A percentile compares a stretch with the other conserved stretches of the same genome.
Evolutionary conservation across 2,797 vertebrate species (phyloP).

Genomic region (Kryptopterus vitreolus): DNA sequence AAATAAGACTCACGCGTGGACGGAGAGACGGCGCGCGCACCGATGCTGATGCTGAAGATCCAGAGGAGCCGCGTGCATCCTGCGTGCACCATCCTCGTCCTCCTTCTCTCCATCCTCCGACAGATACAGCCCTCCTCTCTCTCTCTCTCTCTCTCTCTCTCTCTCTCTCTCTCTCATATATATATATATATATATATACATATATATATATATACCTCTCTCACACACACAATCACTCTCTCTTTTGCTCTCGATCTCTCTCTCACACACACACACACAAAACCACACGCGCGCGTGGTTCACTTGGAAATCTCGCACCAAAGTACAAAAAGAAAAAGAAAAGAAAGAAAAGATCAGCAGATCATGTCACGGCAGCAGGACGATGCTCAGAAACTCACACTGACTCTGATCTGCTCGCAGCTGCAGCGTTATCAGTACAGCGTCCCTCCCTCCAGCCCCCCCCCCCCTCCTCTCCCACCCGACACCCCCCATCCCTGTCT

Average conservation of each 20-base stretch:
- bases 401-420: constrained; percentile 37
- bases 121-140: background rate
- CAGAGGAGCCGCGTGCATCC: background rate
- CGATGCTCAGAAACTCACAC: constrained; percentile 52
- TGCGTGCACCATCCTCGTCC: constrained; percentile 12
- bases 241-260: background rate
- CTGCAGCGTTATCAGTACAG: constrained; percentile 39
- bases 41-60: constrained; percentile 21
- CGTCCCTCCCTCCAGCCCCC: constrained; percentile 41
- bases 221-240: background rate
- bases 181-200: too few species aligned
- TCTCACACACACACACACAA: constrained; percentile 5
- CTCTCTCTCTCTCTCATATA: background rate
- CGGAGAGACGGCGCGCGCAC: constrained; percentile 1
- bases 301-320: background rate
- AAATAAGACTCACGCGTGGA: constrained; percentile 23
- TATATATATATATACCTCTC: too few species aligned
- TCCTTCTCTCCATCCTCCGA: constrained; percentile 3
- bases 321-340: background rate
- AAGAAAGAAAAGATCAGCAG: background rate
- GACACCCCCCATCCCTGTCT: background rate
- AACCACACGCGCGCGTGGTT: background rate
- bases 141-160: constrained; percentile 1
- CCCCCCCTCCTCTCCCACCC: too few species aligned
- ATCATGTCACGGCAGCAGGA: background rate